Evolutionary conservation across 2,888 invertebrate genomes (phyloP).

Genomic region (Drosophila nigricruria): DNA sequence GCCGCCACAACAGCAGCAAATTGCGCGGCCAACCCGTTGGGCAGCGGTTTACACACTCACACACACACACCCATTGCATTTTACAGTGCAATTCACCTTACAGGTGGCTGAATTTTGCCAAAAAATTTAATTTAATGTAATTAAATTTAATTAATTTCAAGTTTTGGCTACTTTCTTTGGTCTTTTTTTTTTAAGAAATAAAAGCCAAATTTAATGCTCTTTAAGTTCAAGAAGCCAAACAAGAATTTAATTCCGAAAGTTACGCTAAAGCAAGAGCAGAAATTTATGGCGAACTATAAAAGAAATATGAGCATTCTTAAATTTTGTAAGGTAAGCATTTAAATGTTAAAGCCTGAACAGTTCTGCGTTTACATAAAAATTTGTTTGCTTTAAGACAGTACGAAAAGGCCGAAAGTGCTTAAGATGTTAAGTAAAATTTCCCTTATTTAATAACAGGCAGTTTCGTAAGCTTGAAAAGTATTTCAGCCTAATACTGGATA

Average conservation of each 20-base stretch:
- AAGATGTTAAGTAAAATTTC: not conserved
- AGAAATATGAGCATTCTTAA: not conserved
- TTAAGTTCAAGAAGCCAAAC: not conserved
- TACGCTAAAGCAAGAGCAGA: not conserved
- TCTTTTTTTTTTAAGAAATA: too few species aligned
- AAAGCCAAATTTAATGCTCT: not conserved
- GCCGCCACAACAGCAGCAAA: not conserved
- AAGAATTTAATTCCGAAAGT: not conserved
- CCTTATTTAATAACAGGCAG: constrained; percentile 1
- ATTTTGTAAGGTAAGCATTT: not conserved
- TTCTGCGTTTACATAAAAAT: not conserved
- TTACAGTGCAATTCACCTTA: not conserved
- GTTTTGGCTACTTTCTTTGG: not conserved
- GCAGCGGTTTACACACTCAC: not conserved
- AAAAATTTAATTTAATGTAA: not conserved
- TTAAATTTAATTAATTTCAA: constrained; percentile 12
- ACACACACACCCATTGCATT: not conserved
- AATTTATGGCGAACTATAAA: not conserved
- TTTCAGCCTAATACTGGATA: not conserved
- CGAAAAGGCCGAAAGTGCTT: not conserved
- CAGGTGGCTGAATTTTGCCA: not conserved
- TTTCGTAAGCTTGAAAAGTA: not conserved
- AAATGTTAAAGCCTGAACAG: not conserved
- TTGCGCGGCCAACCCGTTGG: constrained; percentile 12
- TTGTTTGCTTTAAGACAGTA: not conserved